A percentile compares a stretch with the other conserved stretches of the same genome.
Evolutionary conservation across 2,888 invertebrate species (phyloP).

Genomic region (Podabrus alpinus): DNA sequence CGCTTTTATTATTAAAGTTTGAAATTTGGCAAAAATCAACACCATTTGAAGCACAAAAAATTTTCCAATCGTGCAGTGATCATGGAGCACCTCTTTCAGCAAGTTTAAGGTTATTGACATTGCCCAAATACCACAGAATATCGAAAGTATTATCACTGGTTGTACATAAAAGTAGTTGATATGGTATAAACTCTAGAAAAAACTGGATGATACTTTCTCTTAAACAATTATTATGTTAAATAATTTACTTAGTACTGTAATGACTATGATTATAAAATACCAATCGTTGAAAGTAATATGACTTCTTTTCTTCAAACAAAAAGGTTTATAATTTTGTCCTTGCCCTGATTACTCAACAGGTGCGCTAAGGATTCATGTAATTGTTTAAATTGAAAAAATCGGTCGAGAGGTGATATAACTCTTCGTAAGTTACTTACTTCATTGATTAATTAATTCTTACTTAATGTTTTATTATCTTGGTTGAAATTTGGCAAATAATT

Average conservation of each 20-base stretch:
- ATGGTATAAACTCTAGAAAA: conserved; percentile 61
- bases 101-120: conserved; percentile 66
- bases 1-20: conserved; percentile 63
- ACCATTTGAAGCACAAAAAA: conserved; percentile 68
- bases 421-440: no score
- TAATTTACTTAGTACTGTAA: neutral
- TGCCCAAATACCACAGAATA: conserved; percentile 71
- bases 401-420: no score
- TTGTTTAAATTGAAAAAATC: neutral
- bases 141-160: conserved; percentile 67
- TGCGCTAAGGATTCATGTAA: neutral
- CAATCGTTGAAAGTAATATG: neutral
- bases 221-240: neutral
- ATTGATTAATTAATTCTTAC: no score
- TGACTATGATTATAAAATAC: neutral
- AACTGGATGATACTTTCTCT: conserved; percentile 17
- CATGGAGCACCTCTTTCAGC: conserved; percentile 55
- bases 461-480: no score
- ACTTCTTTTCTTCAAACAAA: neutral
- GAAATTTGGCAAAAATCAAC: conserved; percentile 69
- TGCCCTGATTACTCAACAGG: neutral
- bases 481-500: neutral
- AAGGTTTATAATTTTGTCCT: neutral
- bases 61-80: conserved; percentile 56
- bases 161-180: conserved; percentile 66